Conservation (phyloP, 2,113 vertebrate species). For the Stegastes partitus region DNA sequence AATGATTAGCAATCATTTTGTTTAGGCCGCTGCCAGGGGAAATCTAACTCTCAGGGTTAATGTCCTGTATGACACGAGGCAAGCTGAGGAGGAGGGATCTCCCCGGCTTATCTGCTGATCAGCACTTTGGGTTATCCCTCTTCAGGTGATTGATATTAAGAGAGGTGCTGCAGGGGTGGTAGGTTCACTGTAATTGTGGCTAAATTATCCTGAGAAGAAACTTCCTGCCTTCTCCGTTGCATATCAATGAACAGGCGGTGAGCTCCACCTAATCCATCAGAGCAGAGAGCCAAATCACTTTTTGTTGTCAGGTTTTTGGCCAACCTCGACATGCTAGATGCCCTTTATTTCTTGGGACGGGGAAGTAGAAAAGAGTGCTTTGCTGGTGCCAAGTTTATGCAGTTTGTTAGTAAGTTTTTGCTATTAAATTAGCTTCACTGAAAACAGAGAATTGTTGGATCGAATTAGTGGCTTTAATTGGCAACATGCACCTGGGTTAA, state of each 20-base stretch:
- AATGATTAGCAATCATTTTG: slow-evolving; percentile 76
- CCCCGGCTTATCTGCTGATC: slow-evolving; percentile 60
- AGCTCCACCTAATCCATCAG: slow-evolving; percentile 49
- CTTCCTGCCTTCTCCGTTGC: slow-evolving; percentile 28
- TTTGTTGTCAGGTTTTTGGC: slow-evolving; percentile 46
- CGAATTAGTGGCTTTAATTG: no score
- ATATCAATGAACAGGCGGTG: slow-evolving; percentile 41
- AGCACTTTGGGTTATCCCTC: slow-evolving; percentile 61
- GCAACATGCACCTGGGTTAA: no score
- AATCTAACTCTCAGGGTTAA: slow-evolving; percentile 72
- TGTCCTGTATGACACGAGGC: slow-evolving; percentile 58
- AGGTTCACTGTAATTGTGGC: slow-evolving; percentile 54
- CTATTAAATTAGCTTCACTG: background rate
- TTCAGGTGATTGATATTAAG: slow-evolving; percentile 57
- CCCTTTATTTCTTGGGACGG: background rate
- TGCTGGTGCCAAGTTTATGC: background rate
- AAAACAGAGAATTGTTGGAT: no score
- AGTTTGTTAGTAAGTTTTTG: background rate
- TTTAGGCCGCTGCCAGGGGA: slow-evolving; percentile 64
- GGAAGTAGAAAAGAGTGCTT: background rate
- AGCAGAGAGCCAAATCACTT: slow-evolving; percentile 34
- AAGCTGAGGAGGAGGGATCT: slow-evolving; percentile 52
- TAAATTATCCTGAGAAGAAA: slow-evolving; percentile 60
- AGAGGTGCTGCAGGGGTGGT: slow-evolving; percentile 48
- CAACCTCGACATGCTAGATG: slow-evolving; percentile 11